These are phyloP conservation scores for Drosophila burlai DNA, from an alignment of 1,140 invertebrate species.

Conservation along the genomic window DNA sequence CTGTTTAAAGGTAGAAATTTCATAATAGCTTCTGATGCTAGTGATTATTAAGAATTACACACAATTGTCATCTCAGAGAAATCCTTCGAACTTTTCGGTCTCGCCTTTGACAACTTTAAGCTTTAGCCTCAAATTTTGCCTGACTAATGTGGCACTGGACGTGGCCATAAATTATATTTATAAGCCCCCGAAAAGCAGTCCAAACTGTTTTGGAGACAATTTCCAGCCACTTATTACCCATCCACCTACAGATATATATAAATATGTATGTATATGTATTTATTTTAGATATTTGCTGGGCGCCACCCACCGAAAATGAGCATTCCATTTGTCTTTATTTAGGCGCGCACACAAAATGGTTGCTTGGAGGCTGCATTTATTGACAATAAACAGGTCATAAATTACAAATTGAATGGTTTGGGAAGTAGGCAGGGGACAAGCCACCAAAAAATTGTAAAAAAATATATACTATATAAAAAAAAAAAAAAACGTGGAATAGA, in stretches of 20 bases:
- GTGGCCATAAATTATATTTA: constrained; percentile 51
- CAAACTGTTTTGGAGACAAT: constrained; percentile 45
- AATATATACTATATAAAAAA: constrained; percentile 11
- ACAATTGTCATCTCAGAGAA: not conserved
- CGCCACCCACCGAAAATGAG: constrained; percentile 62
- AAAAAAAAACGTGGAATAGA: not conserved
- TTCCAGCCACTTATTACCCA: constrained; percentile 49
- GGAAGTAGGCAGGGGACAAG: not conserved
- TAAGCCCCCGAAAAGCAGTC: constrained; percentile 44
- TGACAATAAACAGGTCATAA: constrained; percentile 81
- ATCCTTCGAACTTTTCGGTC: constrained; percentile 22
- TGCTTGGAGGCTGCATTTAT: constrained; percentile 80
- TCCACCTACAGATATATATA: constrained; percentile 20
- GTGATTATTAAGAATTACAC: constrained; percentile 6
- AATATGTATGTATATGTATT: constrained; percentile 33
- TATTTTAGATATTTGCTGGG: constrained; percentile 48
- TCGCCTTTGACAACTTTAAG: constrained; percentile 41
- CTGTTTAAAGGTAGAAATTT: not conserved
- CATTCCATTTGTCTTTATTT: constrained; percentile 81
- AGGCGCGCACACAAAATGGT: constrained; percentile 70
- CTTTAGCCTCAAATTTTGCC: constrained; percentile 33
- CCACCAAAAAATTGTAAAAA: constrained; percentile 18
- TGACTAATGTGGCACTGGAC: constrained; percentile 46
- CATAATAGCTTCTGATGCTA: not conserved
- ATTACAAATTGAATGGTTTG: constrained; percentile 54